Conservation (phyloP, 2,797 vertebrate species). For the Atherinosoma microstoma region DNA sequence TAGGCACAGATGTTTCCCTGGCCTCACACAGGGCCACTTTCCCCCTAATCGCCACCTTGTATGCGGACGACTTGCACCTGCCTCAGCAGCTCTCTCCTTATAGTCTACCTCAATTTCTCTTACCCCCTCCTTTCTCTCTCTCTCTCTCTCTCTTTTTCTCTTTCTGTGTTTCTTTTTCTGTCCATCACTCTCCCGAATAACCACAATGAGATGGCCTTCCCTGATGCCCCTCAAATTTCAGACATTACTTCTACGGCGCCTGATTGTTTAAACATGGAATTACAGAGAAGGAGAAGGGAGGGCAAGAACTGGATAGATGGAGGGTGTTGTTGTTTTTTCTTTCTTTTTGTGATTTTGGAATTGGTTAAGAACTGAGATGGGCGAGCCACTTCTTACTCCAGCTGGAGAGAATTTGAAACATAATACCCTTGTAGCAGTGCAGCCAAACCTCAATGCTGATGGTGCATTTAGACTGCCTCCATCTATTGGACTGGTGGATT, state of each 20-base stretch:
- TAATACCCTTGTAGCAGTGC: slow-evolving; percentile 74
- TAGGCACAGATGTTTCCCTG: slow-evolving; percentile 89
- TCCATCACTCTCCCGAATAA: slow-evolving; percentile 31
- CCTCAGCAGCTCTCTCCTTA: slow-evolving; percentile 75
- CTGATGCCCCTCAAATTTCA: slow-evolving; percentile 59
- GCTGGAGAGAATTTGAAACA: slow-evolving; percentile 82
- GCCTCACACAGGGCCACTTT: slow-evolving; percentile 86
- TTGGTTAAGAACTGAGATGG: slow-evolving; percentile 60
- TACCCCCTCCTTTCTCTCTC: slow-evolving; percentile 6
- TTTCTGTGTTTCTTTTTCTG: slow-evolving; percentile 25
- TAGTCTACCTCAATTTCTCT: slow-evolving; percentile 41
- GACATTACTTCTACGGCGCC: slow-evolving; percentile 48
- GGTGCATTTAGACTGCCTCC: slow-evolving; percentile 69
- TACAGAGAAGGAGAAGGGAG: slow-evolving; percentile 28
- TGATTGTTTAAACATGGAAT: slow-evolving; percentile 73
- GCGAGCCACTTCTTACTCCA: slow-evolving; percentile 63
- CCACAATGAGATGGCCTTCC: slow-evolving; percentile 48
- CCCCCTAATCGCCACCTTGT: slow-evolving; percentile 87
- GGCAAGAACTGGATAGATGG: slow-evolving; percentile 37
- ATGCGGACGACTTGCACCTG: slow-evolving; percentile 87
- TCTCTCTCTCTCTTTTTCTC: background rate
- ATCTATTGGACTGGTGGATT: slow-evolving; percentile 63
- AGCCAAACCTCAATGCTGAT: slow-evolving; percentile 75
- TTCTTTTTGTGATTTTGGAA: slow-evolving; percentile 52
- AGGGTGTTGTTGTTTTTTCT: slow-evolving; percentile 22